Conservation (phyloP, 2,888 invertebrate species). For the Tipula vernalis region DNA sequence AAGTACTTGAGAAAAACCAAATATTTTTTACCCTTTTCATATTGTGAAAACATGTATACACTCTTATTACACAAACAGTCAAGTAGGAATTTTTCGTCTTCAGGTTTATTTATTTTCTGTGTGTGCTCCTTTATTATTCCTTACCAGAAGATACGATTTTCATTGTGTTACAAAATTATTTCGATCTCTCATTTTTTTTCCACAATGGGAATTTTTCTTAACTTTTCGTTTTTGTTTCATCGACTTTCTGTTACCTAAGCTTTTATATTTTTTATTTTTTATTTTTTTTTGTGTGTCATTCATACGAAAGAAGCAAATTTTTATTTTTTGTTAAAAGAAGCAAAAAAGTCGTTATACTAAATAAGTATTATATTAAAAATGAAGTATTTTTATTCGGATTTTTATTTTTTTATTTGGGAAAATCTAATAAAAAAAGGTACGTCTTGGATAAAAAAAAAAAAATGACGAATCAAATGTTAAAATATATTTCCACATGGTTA, state of each 20-base stretch:
- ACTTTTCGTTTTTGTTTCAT: neutral
- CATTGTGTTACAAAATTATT: neutral
- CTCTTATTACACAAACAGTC: neutral
- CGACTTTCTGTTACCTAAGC: neutral
- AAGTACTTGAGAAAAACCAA: neutral
- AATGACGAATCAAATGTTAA: slow-evolving; percentile 4
- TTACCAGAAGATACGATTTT: neutral
- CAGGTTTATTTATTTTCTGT: neutral
- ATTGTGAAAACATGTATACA: neutral
- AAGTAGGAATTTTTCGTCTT: neutral
- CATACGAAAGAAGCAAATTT: neutral
- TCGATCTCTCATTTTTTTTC: neutral
- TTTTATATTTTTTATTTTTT: too few species aligned
- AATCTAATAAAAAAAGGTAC: neutral
- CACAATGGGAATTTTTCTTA: neutral
- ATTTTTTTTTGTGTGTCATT: neutral
- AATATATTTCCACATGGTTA: neutral
- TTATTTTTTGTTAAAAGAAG: neutral
- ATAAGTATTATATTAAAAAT: neutral
- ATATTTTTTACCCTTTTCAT: neutral
- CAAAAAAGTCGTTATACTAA: neutral
- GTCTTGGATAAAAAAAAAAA: neutral
- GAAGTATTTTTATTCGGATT: neutral
- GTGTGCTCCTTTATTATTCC: neutral
- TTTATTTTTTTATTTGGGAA: neutral